A percentile compares a stretch with the other conserved stretches of the same genome.
Evolutionary conservation across 2,888 invertebrate genomes (phyloP).

Genomic region (Syrista parreyssii): DNA sequence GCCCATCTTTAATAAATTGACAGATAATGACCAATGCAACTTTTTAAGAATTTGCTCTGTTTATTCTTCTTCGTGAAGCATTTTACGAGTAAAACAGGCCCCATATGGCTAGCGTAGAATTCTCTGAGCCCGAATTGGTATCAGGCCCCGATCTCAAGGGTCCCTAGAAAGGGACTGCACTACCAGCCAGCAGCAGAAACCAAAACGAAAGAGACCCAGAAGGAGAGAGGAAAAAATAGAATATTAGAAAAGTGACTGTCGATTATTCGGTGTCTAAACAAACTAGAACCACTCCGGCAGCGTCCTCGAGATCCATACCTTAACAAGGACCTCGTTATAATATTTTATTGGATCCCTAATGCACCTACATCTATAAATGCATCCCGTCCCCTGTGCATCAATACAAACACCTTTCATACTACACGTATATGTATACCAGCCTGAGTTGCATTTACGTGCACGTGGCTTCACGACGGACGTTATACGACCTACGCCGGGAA

Average conservation of each 20-base stretch:
- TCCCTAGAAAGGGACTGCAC: slow-evolving; percentile 2
- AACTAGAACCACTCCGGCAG: slow-evolving; percentile 51
- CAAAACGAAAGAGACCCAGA: slow-evolving; percentile 21
- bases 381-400: not conserved
- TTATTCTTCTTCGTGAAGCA: not conserved
- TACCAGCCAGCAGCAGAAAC: slow-evolving; percentile 25
- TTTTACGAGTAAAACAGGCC: not conserved
- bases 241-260: slow-evolving; percentile 51
- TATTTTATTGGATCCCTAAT: slow-evolving; percentile 54
- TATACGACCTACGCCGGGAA: slow-evolving; percentile 25
- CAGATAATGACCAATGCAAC: not conserved
- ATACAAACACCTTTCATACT: not conserved
- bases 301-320: slow-evolving; percentile 33
- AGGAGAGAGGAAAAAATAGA: slow-evolving; percentile 33
- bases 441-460: not conserved
- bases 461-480: not conserved
- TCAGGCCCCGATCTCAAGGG: slow-evolving; percentile 16
- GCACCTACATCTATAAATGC: slow-evolving; percentile 1
- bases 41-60: slow-evolving; percentile 1
- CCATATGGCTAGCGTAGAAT: slow-evolving; percentile 18
- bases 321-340: slow-evolving; percentile 66
- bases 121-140: slow-evolving; percentile 2
- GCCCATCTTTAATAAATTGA: not conserved
- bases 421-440: not conserved
- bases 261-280: slow-evolving; percentile 66